Base-by-base conservation (phyloP, 2,888 invertebrate genomes). In the Cheilosia urbana region DNA sequence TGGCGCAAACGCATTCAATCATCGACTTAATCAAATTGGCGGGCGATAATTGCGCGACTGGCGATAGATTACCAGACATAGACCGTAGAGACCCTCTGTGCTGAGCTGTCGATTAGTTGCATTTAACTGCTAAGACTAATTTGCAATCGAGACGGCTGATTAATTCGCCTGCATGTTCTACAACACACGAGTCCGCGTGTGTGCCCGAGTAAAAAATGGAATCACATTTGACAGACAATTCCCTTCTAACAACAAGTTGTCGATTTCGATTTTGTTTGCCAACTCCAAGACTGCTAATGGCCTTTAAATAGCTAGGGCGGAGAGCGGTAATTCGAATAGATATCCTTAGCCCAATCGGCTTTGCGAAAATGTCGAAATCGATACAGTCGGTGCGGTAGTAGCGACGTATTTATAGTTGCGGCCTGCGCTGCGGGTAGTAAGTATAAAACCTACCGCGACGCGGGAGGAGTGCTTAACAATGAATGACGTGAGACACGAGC, bases 11-110 rank as follows among this genome's bases (percentile, higher is more conserved):
- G 60, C 66, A 85, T 62, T 85, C 71, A 85, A 71, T 85, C 76
- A 76, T 66, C 60, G 81, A 40, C 71, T 72, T 85, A 85, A 85
- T 81, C 81, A 68, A 81, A 72, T 72, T 65, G 71, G 24, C 57
- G 65, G 62, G 75, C 47, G 80, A 80, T 84, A 84, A 84, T 76
- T 80, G 65, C 49, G 45, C 71, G 76, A 85, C 76, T 58, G 71
- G 62, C 85, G 27, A 81, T 77, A 57, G 81, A 81, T 85, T 71
- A 80, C 80, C 19, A 75, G 47, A 51, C 40, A 13, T 7, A 17
- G 45, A 30, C 30, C 9, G 30, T 30, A 9, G 9, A 9, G 9
- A 30, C 57, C 63, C 57, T 58, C 42, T 30, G 40, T 19, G 68
- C 21, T 68, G 17, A 71, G 66, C 76, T 68, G 66, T 42, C 68